Evolutionary conservation across 2,797 vertebrate species (phyloP), one percentile per base, ranked within the genome.

Genomic region (Schizothorax lantsangensis): DNA sequence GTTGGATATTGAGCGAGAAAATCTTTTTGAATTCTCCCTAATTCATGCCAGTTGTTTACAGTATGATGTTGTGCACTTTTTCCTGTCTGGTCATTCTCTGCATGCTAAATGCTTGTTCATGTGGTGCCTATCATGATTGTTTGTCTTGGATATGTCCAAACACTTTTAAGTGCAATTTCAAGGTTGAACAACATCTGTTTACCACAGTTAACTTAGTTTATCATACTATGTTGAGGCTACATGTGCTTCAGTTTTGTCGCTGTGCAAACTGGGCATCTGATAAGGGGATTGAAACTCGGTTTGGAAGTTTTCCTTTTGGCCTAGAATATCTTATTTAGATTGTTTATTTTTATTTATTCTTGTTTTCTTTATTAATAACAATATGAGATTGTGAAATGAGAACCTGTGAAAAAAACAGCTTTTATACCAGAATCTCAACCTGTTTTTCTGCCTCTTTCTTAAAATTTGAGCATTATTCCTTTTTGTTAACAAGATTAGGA

Each of bases 111-210:
- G 74, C 33, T 86, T 38, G 36, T 74, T 74, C 74, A 80, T 12
- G 57, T 66, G 57, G 43, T 59, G 26, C 74, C 36, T 45, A 47
- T 73, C 52, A n/a, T 43, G 68, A 54, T 66, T 30, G 68, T 73
- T 79, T 36, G 68, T 64, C 30, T 81, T 36, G 43, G 79, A 72
- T 73, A 14, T 73, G 49, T 73, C 49, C 21, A 81, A 81, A 81
- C 62, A 81, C 79, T 49, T 62, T 79, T 43, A 79, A 79, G 57
- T 64, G 78, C 38, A 21, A 79, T 79, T 79, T 79, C 57, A 79
- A 62, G 78, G 78, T 79, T 64, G 78, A 64, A 43, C 57, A 45
- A 30, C 38, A 62, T 83, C 40, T 47, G 81, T 83, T 83, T 79
- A 79, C n/a, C 78, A 64, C 57, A 11, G 38, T 64, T 64, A 64